Base-by-base conservation (phyloP, 2,113 vertebrate genomes). In the Rhinoptilus africanus region DNA sequence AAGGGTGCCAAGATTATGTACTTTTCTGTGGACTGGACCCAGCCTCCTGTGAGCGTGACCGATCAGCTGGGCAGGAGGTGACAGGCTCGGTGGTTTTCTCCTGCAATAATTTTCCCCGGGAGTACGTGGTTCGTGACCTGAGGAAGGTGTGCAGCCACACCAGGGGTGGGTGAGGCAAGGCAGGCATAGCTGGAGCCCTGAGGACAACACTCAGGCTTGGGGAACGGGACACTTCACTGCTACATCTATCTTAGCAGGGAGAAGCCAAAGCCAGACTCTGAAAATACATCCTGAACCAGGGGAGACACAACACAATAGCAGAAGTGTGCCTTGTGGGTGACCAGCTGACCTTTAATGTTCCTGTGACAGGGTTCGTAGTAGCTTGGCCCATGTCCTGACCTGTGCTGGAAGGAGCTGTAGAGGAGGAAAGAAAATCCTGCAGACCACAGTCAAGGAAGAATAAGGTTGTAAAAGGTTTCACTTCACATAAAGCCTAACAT, bases 101-200 rank as follows among this genome's bases (percentile, higher is more conserved):
- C 56, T n/a, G 54, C 0, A 0, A 14, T 2, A 9, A 8, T 66
- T 21, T 41, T 45, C 41, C n/a, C 9, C 1, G 10, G 66, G 19
- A 48, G 6, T 3, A 23, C 24, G 12, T 5, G 34, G 26, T 67
- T 35, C 2, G 0, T 41, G 68, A 85, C n/a, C 43, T 2, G 1
- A 37, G 51, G 34, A 48, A 57, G 37, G 26, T 24, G 22, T 35
- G 51, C 41, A 56, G 45, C 26, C n/a, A 11, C 47, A 62, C 8
- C 19, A 54, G 22, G 50, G 22, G 15, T 69, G 11, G 28, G 7
- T 72, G 26, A n/a, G 32, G 37, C 27, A 91, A 59, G 53, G 60
- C 20, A 35, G 17, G 12, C 13, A 64, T 27, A 27, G n/a, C 13
- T 7, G 6, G 9, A 88, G 24, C 50, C 21, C 74, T 34, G 64